Percentiles rank a stretch among this genome's conserved stretches.
phyloP scores from a whole-genome alignment of 2,888 invertebrate genomes.

The Candidula unifasciata region DNA sequence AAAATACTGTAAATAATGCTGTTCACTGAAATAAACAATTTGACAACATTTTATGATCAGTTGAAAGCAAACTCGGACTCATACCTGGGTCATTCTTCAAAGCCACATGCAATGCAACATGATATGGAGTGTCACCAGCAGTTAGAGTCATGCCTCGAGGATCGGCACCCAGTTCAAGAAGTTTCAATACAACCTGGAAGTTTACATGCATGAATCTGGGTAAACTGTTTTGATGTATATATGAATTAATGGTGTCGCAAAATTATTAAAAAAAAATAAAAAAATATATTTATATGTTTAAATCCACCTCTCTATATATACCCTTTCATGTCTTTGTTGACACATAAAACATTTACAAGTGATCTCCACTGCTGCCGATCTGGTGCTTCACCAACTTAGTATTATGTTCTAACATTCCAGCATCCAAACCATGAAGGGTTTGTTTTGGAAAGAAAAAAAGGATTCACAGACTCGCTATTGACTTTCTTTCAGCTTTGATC shows the following conservation, averaged over 20 bases:
- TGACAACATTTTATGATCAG: neutral
- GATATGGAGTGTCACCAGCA: conserved; percentile 67
- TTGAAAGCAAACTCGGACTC: neutral
- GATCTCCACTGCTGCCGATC: no score
- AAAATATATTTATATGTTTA: no score
- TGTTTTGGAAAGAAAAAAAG: no score
- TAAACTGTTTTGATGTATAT: neutral
- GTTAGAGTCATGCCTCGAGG: conserved; percentile 58
- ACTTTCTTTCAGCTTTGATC: no score
- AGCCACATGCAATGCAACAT: conserved; percentile 65
- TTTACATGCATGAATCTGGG: neutral
- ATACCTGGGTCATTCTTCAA: conserved; percentile 66
- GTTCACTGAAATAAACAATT: neutral
- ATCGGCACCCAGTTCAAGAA: conserved; percentile 62
- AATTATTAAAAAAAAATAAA: neutral
- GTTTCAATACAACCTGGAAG: conserved; percentile 57
- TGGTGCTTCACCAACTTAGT: no score
- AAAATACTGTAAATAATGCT: no score
- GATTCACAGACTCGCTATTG: no score
- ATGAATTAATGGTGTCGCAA: neutral
- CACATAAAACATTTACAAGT: no score
- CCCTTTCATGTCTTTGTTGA: no score
- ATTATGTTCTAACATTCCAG: no score
- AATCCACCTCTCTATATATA: no score
- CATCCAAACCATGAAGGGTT: no score